These are phyloP conservation scores for Aphidius gifuensis DNA, from an alignment of 1,140 invertebrate genomes.

Conservation along the genomic window DNA sequence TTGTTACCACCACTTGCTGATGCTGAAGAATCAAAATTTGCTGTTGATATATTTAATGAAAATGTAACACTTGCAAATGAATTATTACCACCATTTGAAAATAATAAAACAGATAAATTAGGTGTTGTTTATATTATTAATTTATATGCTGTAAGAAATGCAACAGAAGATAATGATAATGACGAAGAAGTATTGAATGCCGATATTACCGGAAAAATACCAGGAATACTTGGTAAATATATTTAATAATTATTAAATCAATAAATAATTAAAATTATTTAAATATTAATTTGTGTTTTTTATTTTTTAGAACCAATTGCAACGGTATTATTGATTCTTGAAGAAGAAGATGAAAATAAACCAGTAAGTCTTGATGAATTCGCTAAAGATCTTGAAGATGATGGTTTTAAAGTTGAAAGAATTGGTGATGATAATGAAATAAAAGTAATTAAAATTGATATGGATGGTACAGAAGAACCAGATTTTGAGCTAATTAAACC, in stretches of 20 bases:
- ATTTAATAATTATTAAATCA: not conserved
- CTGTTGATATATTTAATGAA: not conserved
- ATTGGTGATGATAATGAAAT: slow-evolving; percentile 37
- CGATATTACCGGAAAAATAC: slow-evolving; percentile 23
- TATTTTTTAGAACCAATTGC: slow-evolving; percentile 40
- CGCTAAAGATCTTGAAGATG: slow-evolving; percentile 39
- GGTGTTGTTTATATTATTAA: slow-evolving; percentile 45
- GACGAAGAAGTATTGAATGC: slow-evolving; percentile 31
- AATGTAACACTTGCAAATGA: slow-evolving; percentile 41
- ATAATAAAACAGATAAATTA: not conserved
- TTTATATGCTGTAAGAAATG: slow-evolving; percentile 45
- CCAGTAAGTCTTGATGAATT: slow-evolving; percentile 42
- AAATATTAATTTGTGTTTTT: too few species aligned
- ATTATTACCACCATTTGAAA: slow-evolving; percentile 31
- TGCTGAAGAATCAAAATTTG: not conserved
- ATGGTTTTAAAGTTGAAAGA: slow-evolving; percentile 44
- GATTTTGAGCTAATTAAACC: slow-evolving; percentile 22
- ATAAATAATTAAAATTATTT: not conserved
- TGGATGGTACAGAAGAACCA: slow-evolving; percentile 29
- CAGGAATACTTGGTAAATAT: slow-evolving; percentile 29
- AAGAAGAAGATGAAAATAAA: slow-evolving; percentile 35
- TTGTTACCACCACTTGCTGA: slow-evolving; percentile 31
- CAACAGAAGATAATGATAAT: slow-evolving; percentile 27
- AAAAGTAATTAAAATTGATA: slow-evolving; percentile 38
- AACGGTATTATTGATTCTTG: slow-evolving; percentile 42